phyloP scores from a whole-genome alignment of 2,113 vertebrate genomes.

The Tupaia tana region DNA sequence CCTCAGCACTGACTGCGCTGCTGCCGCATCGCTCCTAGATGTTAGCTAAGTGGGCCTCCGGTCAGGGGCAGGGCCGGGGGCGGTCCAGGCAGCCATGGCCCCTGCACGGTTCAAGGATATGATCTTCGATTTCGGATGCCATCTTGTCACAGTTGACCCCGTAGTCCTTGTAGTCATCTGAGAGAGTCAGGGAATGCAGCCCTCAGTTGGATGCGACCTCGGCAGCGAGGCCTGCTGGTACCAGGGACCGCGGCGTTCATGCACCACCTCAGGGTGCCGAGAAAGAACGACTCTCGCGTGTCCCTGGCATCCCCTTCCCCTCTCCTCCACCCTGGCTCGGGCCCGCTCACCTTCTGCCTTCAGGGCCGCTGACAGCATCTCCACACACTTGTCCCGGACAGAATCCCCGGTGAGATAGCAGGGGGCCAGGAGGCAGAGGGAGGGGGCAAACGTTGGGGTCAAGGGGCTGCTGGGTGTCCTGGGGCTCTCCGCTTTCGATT shows the following conservation, averaged over 20 bases:
- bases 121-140: conserved; percentile 96
- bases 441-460: conserved; percentile 87
- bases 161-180: conserved; percentile 95
- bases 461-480: conserved; percentile 91
- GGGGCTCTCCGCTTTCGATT: conserved; percentile 86
- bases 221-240: not conserved
- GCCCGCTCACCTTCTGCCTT: conserved; percentile 91
- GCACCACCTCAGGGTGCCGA: not conserved
- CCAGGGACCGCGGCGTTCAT: fast-evolving
- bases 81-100: not conserved
- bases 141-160: conserved; percentile 94
- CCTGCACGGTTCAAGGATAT: conserved; percentile 91
- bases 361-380: conserved; percentile 94
- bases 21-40: not conserved
- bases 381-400: conserved; percentile 96
- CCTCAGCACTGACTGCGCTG: not conserved
- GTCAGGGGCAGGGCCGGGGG: not conserved
- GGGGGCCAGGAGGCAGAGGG: conserved; percentile 84
- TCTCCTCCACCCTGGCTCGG: fast-evolving
- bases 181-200: not conserved
- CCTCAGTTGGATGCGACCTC: not conserved
- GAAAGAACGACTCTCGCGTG: not conserved
- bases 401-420: conserved; percentile 93
- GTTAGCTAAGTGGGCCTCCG: not conserved
- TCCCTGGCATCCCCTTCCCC: not conserved